Conservation (phyloP, 2,113 vertebrate species). For the Lipotes vexillifer region DNA sequence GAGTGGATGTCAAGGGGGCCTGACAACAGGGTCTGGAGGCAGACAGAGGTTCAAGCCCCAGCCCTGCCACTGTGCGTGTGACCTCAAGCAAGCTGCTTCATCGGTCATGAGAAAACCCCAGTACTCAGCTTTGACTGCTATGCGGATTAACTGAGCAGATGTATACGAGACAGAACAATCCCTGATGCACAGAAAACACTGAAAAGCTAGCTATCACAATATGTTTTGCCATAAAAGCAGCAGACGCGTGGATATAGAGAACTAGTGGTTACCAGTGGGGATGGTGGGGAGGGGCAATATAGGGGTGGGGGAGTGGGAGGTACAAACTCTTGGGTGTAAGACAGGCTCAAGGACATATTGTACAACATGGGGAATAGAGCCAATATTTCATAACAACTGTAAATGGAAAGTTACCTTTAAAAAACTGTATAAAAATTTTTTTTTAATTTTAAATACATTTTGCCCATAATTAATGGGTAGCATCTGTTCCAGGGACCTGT, state of each 20-base stretch:
- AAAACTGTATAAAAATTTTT: not conserved
- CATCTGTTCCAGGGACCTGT: not conserved
- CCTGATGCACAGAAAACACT: not conserved
- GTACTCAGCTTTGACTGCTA: not conserved
- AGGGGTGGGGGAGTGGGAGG: not conserved
- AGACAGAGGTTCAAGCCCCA: not conserved
- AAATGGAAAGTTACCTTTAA: not conserved
- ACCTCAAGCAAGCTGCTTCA: not conserved
- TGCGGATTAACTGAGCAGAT: not conserved
- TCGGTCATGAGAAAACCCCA: not conserved
- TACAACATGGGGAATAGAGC: rapidly evolving
- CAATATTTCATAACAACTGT: not conserved
- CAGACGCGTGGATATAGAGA: not conserved
- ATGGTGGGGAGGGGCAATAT: rapidly evolving
- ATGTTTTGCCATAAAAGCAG: not conserved
- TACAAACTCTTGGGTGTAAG: not conserved
- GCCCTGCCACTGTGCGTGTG: not conserved
- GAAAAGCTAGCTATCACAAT: not conserved
- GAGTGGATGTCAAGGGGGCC: not conserved
- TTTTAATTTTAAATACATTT: not conserved
- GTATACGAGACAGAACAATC: not conserved
- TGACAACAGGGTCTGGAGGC: not conserved
- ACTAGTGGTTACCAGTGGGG: not conserved
- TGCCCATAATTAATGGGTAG: not conserved
- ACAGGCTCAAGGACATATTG: not conserved